Evolutionary conservation across 1,140 invertebrate genomes (phyloP).

Genomic region (Bombus affinis): DNA sequence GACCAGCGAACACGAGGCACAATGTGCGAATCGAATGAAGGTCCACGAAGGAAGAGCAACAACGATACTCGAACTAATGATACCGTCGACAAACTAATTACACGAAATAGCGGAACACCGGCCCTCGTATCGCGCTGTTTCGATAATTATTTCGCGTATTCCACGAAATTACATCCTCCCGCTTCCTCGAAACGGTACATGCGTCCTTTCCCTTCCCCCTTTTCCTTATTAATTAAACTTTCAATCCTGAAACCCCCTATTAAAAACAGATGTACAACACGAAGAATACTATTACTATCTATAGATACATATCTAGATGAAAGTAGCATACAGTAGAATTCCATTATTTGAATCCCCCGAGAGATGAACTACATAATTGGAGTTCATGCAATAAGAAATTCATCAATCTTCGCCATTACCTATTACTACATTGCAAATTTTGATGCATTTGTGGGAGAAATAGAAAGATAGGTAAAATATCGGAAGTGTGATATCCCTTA

Average conservation of each 20-base stretch:
- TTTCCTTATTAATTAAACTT: neutral
- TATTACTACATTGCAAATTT: neutral
- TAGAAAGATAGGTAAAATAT: neutral
- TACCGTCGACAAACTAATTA: constrained; percentile 49
- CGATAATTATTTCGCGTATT: constrained; percentile 35
- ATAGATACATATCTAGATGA: neutral
- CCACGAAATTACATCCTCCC: constrained; percentile 21
- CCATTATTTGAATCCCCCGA: neutral
- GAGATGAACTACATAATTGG: neutral
- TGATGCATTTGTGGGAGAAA: neutral
- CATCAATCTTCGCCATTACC: neutral
- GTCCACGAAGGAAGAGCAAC: constrained; percentile 60
- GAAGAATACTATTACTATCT: neutral
- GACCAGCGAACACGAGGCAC: constrained; percentile 48
- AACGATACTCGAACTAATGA: constrained; percentile 64
- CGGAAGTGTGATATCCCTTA: too few species aligned
- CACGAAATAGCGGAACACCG: constrained; percentile 50
- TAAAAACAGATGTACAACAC: neutral
- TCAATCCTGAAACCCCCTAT: neutral
- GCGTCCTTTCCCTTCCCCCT: too few species aligned
- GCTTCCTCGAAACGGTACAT: constrained; percentile 10
- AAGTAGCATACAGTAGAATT: neutral
- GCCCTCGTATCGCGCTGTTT: constrained; percentile 34
- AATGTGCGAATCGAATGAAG: constrained; percentile 52
- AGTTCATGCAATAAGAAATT: too few species aligned